Evolutionary conservation across 2,113 vertebrate species (phyloP).

Genomic region (Myanophis thanlyinensis): DNA sequence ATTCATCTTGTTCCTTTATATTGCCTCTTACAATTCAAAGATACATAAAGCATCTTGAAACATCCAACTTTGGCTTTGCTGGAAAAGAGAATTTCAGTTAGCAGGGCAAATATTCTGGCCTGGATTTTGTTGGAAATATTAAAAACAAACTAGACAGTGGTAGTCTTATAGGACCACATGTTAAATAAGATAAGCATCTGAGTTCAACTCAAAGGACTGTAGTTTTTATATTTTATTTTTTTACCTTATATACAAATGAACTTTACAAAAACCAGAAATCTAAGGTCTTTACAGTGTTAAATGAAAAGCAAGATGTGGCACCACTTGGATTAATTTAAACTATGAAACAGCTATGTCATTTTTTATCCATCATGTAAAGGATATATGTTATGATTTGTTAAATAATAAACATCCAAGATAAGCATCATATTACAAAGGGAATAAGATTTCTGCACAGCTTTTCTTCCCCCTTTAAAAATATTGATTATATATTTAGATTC

Average conservation of each 20-base stretch:
- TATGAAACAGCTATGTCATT: not conserved
- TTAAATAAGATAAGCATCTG: not conserved
- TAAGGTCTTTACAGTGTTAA: not conserved
- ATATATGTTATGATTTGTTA: not conserved
- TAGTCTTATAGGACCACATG: not conserved
- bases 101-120: not conserved
- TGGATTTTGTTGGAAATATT: not conserved
- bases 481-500: not conserved
- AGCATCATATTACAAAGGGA: not conserved
- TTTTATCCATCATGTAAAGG: not conserved
- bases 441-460: not conserved
- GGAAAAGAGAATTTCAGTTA: not conserved
- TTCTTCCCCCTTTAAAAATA: not conserved
- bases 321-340: not conserved
- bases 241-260: not conserved
- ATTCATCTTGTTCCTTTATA: not conserved
- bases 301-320: not conserved
- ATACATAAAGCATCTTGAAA: not conserved
- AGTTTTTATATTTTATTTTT: not conserved
- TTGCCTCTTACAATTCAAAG: not conserved
- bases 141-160: not conserved
- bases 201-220: not conserved
- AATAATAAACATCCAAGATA: not conserved
- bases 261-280: not conserved
- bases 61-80: not conserved